Evolutionary conservation across 2,888 invertebrate species (phyloP).

Genomic region (Dicycla oo): DNA sequence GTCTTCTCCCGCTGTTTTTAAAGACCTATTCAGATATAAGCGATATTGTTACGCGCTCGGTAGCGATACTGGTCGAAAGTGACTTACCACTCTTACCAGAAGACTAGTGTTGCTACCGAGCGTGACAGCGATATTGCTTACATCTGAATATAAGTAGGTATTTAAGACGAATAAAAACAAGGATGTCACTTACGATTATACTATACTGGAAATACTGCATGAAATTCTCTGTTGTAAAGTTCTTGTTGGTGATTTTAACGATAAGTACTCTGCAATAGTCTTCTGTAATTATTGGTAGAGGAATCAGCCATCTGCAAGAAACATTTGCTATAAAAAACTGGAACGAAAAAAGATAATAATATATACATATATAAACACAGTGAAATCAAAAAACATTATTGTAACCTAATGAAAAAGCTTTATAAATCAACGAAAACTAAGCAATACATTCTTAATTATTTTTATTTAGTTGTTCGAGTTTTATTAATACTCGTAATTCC

Average conservation of each 20-base stretch:
- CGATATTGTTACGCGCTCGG: no score
- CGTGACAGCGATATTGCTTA: no score
- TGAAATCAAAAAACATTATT: neutral
- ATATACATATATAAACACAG: neutral
- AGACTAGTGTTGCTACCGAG: no score
- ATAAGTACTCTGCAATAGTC: conserved; percentile 65
- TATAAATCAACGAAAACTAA: neutral
- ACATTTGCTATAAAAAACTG: neutral
- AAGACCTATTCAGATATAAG: no score
- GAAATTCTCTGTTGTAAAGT: conserved; percentile 25
- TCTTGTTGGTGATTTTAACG: conserved; percentile 35
- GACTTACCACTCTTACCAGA: no score
- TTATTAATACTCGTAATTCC: no score
- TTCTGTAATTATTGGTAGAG: conserved; percentile 63
- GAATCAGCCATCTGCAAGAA: conserved; percentile 47
- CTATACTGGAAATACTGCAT: conserved; percentile 45
- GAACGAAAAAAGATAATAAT: neutral
- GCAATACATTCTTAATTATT: neutral
- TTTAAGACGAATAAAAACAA: neutral
- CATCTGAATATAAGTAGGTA: no score
- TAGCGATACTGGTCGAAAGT: no score
- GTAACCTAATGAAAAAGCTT: neutral
- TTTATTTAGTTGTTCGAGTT: neutral
- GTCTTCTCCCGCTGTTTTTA: no score
- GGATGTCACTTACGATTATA: conserved; percentile 55